Base-by-base conservation (phyloP, 2,113 vertebrate genomes). In the Nanger granti region DNA sequence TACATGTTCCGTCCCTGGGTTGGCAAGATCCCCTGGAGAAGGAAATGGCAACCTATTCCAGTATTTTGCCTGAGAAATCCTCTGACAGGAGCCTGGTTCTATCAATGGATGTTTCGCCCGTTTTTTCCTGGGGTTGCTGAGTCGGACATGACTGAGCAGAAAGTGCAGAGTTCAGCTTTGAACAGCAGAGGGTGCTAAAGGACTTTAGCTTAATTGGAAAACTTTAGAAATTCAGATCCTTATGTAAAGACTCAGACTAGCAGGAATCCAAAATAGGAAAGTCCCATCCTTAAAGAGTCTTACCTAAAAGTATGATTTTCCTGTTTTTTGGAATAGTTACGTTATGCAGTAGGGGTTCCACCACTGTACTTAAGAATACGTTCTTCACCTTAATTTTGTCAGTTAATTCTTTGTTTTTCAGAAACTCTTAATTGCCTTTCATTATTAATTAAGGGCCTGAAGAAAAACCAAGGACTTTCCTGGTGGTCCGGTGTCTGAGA, bases 111-210 rank as follows among this genome's bases (percentile, higher is more conserved):
- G 11, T 49, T 49, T 49, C 13, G 49, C 49, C 49, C 12, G 2
- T 52, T 52, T 52, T 52, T 52, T 52, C 49, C 49, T 69, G 66
- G 64, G 64, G 7, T n/a, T n/a, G 31, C 31, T 8, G 17, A 9
- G 31, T 66, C 15, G 3, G 64, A 59, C 59, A 59, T 0, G 24
- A 5, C 59, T 59, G 59, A 59, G 24, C 59, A 59, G 34, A 66
- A 66, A 66, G 64, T 2, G 15, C 7, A 9, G 34, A 87, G 14
- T 92, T 93, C n/a, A 54, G 79, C 89, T 96, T 73, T 96, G 84
- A 97, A 95, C 97, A 97, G 97, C 93, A 98, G 96, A 97, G 97
- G 98, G 97, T 94, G 94, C 95, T 4, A 7, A 80, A 98, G 84
- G 49, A 93, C 89, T 97, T 95, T 31, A 87, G 2, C 34, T 82